Conservation (phyloP, 2,113 vertebrate genomes). For the Mobula hypostoma region DNA sequence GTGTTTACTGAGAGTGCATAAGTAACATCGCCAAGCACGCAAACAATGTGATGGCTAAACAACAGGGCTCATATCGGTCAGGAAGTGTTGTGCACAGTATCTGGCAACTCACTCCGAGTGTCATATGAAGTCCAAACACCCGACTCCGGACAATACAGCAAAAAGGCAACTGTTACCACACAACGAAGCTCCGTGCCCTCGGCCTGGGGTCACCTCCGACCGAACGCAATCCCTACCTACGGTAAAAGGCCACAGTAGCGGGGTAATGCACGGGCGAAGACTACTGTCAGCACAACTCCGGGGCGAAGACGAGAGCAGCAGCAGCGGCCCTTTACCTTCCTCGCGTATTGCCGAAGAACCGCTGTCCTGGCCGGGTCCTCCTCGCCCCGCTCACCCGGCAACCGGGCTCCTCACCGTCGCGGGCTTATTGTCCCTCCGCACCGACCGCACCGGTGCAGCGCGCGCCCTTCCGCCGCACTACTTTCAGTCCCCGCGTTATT, state of each 20-base stretch:
- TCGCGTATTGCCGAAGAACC: background rate
- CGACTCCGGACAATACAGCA: background rate
- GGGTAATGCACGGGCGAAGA: background rate
- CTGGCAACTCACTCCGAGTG: background rate
- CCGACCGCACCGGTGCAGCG: background rate
- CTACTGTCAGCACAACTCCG: background rate
- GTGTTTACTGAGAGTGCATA: background rate
- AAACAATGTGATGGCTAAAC: constrained; percentile 1
- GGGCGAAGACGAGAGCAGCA: too few relatives aligned
- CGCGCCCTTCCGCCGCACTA: constrained; percentile 32
- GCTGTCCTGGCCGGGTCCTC: background rate
- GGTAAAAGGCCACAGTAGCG: background rate
- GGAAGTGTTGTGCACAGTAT: background rate
- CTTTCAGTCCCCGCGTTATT: background rate
- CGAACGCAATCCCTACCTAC: background rate
- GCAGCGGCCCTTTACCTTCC: background rate
- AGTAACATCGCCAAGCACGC: background rate
- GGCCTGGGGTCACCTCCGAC: background rate
- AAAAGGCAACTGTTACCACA: background rate
- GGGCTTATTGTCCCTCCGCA: background rate
- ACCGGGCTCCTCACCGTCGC: background rate
- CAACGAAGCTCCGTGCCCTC: background rate
- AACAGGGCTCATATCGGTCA: too few relatives aligned
- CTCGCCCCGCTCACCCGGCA: background rate
- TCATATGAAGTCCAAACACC: background rate